Evolutionary conservation across 1,140 invertebrate species (phyloP), one percentile per base, ranked within the genome.

Genomic region (Phocides pigmalion): DNA sequence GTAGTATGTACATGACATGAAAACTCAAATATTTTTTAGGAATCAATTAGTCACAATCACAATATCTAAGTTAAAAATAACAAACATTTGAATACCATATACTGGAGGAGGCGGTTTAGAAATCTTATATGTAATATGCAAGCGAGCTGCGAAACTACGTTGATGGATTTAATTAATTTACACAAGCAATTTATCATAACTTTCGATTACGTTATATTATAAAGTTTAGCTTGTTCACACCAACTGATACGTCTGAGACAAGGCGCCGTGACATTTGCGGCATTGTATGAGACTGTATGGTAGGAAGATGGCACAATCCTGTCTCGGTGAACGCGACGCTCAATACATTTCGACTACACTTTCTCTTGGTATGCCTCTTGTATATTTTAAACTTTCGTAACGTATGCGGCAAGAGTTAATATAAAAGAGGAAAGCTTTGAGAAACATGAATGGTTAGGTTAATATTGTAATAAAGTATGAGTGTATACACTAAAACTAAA

Each of bases 341-440:
- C 66, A 41, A 44, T 47, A 72, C 59, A 66, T 76, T 79, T 74
- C 20, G 64, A 64, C 64, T 74, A 73, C 70, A 75, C 78, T 80
- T 80, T 80, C 78, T 74, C 75, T 70, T 64, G 8, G 39, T 54
- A 8, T 41, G 17, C 51, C 19, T 17, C 35, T 41, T 54, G 11
- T 54, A 16, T 28, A 12, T 56, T 28, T 42, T 44, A 8, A 12
- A 56, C 12, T 56, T 76, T 76, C 64, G 32, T 63, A 58, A 67
- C 47, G 20, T 11, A 44, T 11, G 9, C 3, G 14, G 14, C 9
- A n/a, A 37, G 9, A 12, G 11, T 51, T 0, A 28, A 16, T 11
- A 2, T 11, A 32, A 16, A 28, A 12, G n/a, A n/a, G n/a, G n/a
- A n/a, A n/a, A n/a, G n/a, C n/a, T n/a, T n/a, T n/a, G n/a, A n/a